Base-by-base conservation (phyloP, 2,113 vertebrate species). In the Syngnathus scovelli region DNA sequence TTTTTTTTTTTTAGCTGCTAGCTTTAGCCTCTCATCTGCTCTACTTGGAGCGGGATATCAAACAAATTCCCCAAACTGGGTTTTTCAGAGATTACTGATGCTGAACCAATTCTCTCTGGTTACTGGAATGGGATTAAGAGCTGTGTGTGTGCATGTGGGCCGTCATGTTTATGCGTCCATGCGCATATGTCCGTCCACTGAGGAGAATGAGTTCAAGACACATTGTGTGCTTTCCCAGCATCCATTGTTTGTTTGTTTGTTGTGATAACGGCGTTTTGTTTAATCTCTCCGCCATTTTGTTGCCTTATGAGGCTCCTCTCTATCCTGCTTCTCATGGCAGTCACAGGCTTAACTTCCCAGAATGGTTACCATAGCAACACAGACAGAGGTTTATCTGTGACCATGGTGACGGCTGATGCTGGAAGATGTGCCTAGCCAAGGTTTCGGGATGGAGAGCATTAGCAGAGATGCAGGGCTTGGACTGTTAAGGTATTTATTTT, bases 111-210 rank as follows among this genome's bases (percentile, higher is more conserved):
- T 89, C 82, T 85, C 75, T 80, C 84, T 90, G 86, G 74, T 89
- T 86, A 89, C 85, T 87, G 87, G 84, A 90, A 88, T 84, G 71
- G 85, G 83, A 91, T 90, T 89, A 90, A 83, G 83, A 83, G 76
- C 78, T 86, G 63, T 66, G 52, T 67, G 37, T 54, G 36, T 55
- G 27, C 27, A 41, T 74, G 58, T 59, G 62, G 70, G 58, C 51
- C 27, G 59, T 46, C 37, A 48, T 61, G 55, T 43, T 64, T 66
- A 39, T 43, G 33, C 5, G 27, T 54, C 36, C n/a, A n/a, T 69
- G 51, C 61, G 55, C 64, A 44, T 71, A 62, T 62, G 39, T 27
- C 39, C 41, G 39, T 27, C 39, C 41, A 16, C 39, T 16, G 41
- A 27, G 41, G 10, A 68, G 21, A 51, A 39, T 51, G 18, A 60